Base-by-base conservation (phyloP, 2,888 invertebrate genomes). In the Xanthia icteritia region DNA sequence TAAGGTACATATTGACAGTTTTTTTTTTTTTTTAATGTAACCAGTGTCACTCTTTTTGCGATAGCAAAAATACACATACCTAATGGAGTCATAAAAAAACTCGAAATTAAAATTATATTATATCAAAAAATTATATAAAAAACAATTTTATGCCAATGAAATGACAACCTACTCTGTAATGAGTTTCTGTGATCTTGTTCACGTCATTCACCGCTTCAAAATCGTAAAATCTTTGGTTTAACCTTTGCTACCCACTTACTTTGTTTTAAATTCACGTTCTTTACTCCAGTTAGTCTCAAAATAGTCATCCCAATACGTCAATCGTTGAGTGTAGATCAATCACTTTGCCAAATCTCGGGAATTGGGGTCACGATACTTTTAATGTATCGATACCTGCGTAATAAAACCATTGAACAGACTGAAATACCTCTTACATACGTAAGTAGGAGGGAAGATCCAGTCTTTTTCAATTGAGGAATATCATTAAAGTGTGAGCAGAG, bases 301-400 rank as follows among this genome's bases (percentile, higher is more conserved):
- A 83, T 82, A 83, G 70, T 56, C 64, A 51, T 77, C 8, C 64
- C 8, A 65, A 51, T 83, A 64, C 86, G 86, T 85, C 86, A 83
- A 73, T 71, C 77, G 60, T 73, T 73, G 77, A 85, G 82, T 82
- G 86, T 67, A 81, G 72, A 83, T 85, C 86, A 83, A 83, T 85
- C 86, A 81, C 60, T 73, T 73, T 67, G 77, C 76, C 66, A 73
- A 85, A 85, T 85, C 65, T 64, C 42, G 48, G 42, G 70, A 36
- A 83, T 85, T 73, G 70, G 66, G 83, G 83, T 67, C 77, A 70
- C 48, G 73, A 31, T 70, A 81, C 72, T 85, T 67, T 73, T 76
- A 81, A 85, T 76, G 67, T 72, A 72, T 42, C 54, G 42, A 39
- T 76, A 86, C 74, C 83, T 76, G 60, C 63, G 74, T 74, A 74